A percentile compares a stretch with the other conserved stretches of the same genome.
These are phyloP conservation scores for Puma concolor DNA, from an alignment of 2,113 vertebrate genomes.

Conservation along the genomic window DNA sequence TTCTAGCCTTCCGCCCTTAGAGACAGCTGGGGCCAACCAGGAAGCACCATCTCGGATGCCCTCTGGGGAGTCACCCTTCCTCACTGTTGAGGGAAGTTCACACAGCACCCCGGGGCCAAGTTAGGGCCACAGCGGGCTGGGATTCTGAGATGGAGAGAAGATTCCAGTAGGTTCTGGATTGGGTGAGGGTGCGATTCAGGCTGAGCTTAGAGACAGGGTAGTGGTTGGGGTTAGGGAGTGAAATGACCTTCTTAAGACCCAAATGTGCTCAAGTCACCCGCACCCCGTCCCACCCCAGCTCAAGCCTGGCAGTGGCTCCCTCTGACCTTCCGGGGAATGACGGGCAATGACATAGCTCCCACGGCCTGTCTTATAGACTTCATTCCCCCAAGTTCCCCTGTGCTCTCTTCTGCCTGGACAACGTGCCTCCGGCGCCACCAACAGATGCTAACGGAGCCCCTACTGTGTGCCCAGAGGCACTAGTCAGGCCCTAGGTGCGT, in stretches of 20 bases:
- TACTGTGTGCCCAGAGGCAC: background rate
- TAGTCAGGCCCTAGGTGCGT: background rate
- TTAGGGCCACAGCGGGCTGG: background rate
- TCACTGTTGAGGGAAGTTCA: slow-evolving; percentile 15
- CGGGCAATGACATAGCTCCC: background rate
- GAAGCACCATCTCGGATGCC: slow-evolving; percentile 31
- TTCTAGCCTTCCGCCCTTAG: background rate
- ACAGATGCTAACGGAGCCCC: background rate
- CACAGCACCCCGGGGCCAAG: background rate
- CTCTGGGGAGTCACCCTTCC: slow-evolving; percentile 12
- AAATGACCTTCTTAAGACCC: slow-evolving; percentile 13
- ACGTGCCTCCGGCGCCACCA: background rate
- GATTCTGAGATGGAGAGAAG: background rate
- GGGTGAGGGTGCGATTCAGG: background rate
- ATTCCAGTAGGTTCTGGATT: background rate
- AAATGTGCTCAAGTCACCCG: background rate
- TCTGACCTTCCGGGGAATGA: background rate
- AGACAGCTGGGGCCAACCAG: slow-evolving; percentile 9
- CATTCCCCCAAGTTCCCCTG: background rate
- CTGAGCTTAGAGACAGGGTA: background rate
- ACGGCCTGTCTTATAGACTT: background rate
- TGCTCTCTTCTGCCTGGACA: background rate
- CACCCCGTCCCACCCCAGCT: background rate
- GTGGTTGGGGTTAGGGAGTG: background rate
- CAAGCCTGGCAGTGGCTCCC: background rate